phyloP scores from a whole-genome alignment of 2,888 invertebrate genomes.

The Entomobrya multifasciata region DNA sequence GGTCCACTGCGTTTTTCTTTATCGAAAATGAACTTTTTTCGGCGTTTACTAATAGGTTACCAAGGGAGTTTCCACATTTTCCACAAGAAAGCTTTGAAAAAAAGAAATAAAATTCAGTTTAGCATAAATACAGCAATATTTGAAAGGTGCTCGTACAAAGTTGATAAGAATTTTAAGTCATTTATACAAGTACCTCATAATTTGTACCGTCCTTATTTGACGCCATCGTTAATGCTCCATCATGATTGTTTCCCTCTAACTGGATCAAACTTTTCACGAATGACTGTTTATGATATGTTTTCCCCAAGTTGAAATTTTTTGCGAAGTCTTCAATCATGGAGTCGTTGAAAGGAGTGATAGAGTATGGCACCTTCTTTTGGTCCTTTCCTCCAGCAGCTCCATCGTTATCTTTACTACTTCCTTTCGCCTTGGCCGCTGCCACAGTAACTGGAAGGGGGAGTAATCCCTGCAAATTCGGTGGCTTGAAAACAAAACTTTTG shows the following conservation, averaged over 20 bases:
- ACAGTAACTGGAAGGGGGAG: slow-evolving; percentile 25
- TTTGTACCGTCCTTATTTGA: not conserved
- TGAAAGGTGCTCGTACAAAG: too few species aligned
- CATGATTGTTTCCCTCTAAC: not conserved
- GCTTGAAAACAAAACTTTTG: slow-evolving; percentile 18
- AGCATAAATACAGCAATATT: too few species aligned
- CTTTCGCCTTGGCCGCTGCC: slow-evolving; percentile 3
- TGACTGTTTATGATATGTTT: slow-evolving; percentile 51
- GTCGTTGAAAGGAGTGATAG: not conserved
- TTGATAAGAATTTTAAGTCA: too few species aligned
- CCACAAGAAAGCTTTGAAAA: slow-evolving; percentile 69
- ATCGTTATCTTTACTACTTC: not conserved
- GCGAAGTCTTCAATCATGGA: slow-evolving; percentile 61
- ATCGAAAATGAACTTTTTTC: slow-evolving; percentile 22
- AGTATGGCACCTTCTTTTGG: not conserved
- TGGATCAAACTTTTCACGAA: not conserved
- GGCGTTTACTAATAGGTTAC: slow-evolving; percentile 26
- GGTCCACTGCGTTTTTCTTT: slow-evolving; percentile 16
- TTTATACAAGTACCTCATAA: not conserved
- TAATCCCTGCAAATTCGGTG: not conserved
- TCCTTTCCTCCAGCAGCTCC: not conserved
- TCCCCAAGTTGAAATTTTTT: slow-evolving; percentile 31
- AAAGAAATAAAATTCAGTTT: not conserved
- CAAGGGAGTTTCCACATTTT: slow-evolving; percentile 66
- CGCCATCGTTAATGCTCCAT: not conserved